Evolutionary conservation across 2,113 vertebrate species (phyloP).

Genomic region (Pavo muticus): DNA sequence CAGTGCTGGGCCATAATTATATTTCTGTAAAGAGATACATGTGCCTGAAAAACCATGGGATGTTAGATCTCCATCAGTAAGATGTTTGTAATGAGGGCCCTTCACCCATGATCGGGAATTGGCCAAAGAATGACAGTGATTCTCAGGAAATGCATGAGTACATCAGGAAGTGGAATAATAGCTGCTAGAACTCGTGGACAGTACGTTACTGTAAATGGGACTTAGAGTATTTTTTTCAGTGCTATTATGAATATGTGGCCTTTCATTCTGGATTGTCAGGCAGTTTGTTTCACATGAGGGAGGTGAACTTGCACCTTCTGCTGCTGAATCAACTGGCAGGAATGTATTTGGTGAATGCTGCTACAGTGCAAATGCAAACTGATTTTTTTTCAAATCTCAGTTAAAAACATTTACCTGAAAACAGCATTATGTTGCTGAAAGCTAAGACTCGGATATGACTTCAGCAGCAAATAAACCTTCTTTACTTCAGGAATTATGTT

Average conservation of each 20-base stretch:
- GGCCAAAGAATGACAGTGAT: neutral
- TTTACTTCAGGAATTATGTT: constrained; percentile 19
- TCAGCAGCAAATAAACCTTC: neutral
- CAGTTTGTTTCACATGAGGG: neutral
- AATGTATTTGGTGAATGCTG: neutral
- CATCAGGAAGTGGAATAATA: neutral
- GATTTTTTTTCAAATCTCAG: neutral
- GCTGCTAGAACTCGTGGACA: neutral
- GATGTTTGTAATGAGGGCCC: neutral
- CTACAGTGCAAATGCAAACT: neutral
- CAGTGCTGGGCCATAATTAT: neutral
- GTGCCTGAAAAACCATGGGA: neutral
- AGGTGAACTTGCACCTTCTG: neutral
- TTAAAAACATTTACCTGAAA: neutral
- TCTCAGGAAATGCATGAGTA: neutral
- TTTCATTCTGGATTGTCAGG: neutral
- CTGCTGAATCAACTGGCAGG: neutral
- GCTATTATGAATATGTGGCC: neutral
- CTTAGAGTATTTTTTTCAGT: neutral
- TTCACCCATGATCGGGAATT: neutral
- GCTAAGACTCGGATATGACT: neutral
- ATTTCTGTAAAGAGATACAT: neutral
- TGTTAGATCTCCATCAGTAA: neutral
- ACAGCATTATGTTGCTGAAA: neutral
- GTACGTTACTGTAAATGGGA: neutral